Percentiles rank a stretch among this genome's conserved stretches.
phyloP scores from a whole-genome alignment of 2,113 vertebrate genomes.

The Chamaea fasciata region DNA sequence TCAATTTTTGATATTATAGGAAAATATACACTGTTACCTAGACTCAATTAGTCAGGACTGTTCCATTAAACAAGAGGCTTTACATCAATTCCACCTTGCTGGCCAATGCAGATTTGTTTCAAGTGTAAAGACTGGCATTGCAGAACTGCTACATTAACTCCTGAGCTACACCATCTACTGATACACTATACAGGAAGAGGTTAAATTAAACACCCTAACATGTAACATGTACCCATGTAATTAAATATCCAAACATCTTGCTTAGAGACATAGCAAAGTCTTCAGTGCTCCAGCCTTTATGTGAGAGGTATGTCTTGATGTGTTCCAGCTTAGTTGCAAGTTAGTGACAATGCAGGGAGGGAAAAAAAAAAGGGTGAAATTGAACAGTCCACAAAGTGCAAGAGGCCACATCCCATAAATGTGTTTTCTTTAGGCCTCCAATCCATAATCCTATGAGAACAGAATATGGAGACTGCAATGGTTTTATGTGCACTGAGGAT shows the following conservation, averaged over 20 bases:
- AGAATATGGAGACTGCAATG: neutral
- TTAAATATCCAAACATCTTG: neutral
- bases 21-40: neutral
- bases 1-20: neutral
- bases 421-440: neutral
- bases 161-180: neutral
- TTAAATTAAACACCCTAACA: neutral
- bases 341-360: neutral
- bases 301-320: neutral
- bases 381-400: neutral
- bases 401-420: neutral
- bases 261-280: neutral
- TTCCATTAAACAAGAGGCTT: neutral
- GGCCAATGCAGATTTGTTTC: neutral
- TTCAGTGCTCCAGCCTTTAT: neutral
- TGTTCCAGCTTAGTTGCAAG: neutral
- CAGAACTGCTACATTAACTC: neutral
- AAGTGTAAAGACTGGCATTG: neutral
- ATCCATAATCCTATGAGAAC: neutral
- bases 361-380: neutral
- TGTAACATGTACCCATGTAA: neutral
- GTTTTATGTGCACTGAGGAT: neutral
- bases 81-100: neutral
- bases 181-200: neutral
- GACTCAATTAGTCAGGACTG: neutral